Conservation (phyloP, 2,797 vertebrate genomes). For the Chelonia mydas region DNA sequence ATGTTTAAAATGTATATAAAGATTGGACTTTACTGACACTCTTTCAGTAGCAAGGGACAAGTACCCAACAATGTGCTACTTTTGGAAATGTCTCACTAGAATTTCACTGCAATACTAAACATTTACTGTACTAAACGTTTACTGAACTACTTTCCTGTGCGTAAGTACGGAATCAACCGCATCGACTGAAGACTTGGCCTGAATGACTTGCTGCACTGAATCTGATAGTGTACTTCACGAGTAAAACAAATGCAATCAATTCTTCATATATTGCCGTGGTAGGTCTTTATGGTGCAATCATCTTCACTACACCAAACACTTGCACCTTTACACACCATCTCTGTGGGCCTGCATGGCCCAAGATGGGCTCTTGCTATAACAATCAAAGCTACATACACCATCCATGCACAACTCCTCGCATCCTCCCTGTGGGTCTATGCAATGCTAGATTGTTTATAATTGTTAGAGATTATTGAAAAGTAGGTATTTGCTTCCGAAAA, state of each 20-base stretch:
- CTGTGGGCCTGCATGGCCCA: not conserved
- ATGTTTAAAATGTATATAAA: not conserved
- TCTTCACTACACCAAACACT: not conserved
- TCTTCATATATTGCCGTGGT: not conserved
- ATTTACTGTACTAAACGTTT: not conserved
- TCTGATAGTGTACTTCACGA: not conserved
- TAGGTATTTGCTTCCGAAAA: not conserved
- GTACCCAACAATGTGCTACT: no score
- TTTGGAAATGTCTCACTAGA: no score
- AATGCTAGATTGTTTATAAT: not conserved
- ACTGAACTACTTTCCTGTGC: not conserved
- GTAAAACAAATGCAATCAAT: not conserved
- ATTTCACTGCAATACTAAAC: not conserved
- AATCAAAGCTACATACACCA: not conserved
- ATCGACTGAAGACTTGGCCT: not conserved
- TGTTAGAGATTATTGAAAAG: not conserved
- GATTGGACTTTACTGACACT: not conserved
- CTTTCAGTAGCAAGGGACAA: not conserved
- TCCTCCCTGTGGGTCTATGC: not conserved
- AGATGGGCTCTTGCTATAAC: not conserved
- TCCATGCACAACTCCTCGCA: not conserved
- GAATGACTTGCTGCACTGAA: not conserved
- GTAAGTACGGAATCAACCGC: not conserved
- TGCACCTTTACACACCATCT: not conserved
- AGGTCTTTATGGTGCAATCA: not conserved